Evolutionary conservation across 2,888 invertebrate genomes (phyloP), one percentile per base, ranked within the genome.

Genomic region (Watsonalla cultraria): DNA sequence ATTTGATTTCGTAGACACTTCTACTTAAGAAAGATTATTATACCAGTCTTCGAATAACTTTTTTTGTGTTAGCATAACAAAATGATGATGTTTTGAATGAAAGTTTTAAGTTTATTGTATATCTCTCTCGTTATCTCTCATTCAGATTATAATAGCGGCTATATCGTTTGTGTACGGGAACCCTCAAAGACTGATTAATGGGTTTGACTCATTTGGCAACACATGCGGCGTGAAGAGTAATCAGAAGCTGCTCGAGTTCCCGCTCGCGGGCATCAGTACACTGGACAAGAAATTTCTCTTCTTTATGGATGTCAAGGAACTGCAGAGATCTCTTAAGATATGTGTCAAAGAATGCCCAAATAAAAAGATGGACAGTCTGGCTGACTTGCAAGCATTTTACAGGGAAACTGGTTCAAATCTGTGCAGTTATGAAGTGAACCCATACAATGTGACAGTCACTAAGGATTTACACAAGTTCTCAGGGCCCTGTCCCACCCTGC

Each of bases 141-240:
- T 42, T 11, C 82, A 96, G 96, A 94, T 96, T 70, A 92, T 96
- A 64, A 94, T 97, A 64, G 96, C 96, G 37, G 95, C 95, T 9
- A 97, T 97, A 88, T 96, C 97, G 8, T 94, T 96, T 77, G 96
- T 96, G 0, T 96, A 96, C 79, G 97, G 97, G 14, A 96, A 96
- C 84, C 97, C 97, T 0, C 84, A 94, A 70, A 92, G 97, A 61
- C 92, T 98, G 46, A 94, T 97, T 59, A 96, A 97, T 91, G 98
- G 98, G 14, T 97, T 96, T 82, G 98, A 98, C 81, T 97, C 97
- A 54, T 98, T 97, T 90, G 98, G 98, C 7, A 98, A 98, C 79
- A 97, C 97, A 39, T 99, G 98, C 82, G 98, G 98, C 13, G 94
- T 95, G 33, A 93, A 94, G 69, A 90, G 88, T 62, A 98, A 98